Base-by-base conservation (phyloP, 2,888 invertebrate genomes). In the Drosophila macrospina region DNA sequence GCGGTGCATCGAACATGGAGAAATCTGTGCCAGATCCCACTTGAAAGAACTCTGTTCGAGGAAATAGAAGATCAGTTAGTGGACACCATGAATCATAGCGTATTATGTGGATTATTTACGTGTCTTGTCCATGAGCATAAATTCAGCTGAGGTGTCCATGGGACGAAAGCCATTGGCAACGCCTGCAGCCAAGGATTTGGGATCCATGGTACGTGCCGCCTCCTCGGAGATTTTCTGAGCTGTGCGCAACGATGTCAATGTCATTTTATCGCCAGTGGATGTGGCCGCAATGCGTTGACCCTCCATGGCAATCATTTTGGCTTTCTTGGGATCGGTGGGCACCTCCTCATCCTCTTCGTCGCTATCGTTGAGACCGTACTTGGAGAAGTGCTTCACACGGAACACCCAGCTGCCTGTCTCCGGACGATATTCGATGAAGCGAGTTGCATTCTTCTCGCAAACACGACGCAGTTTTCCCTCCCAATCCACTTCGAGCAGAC, bases 381-480 rank as follows among this genome's bases (percentile, higher is more conserved):
- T 98, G 13, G 98, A 98, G 92, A 98, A 98, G 92, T 98, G 98
- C 61, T 97, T 96, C 45, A 96, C 97, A 91, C 96, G 95, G 92
- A 99, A 99, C 52, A 98, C 98, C 99, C 99, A 99, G 57, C 98
- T 98, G 24, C 99, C 99, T 1, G 98, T 98, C 91, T 97, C 97
- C 0, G 98, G 97, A 0, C 98, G 94, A 92, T 98, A 99, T 90
- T 99, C 99, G 5, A 98, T 94, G 91, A 99, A 99, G 56, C 95
- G 95, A 0, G 98, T 98, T 70, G 96, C 96, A 91, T 98, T 96
- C 81, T 96, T 97, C 71, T 95, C 95, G 64, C 98, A 97, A 0
- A 96, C 96, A 30, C 95, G 94, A 13, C 98, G 95, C 61, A 99
- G 92, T 90, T 97, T 97, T 7, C 95, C 95, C 79, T 97, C 96